Evolutionary conservation across 64 coral and sea anemone genomes (phyloP), one percentile per base, ranked within the genome.

Genomic region (Porites australiensis): DNA sequence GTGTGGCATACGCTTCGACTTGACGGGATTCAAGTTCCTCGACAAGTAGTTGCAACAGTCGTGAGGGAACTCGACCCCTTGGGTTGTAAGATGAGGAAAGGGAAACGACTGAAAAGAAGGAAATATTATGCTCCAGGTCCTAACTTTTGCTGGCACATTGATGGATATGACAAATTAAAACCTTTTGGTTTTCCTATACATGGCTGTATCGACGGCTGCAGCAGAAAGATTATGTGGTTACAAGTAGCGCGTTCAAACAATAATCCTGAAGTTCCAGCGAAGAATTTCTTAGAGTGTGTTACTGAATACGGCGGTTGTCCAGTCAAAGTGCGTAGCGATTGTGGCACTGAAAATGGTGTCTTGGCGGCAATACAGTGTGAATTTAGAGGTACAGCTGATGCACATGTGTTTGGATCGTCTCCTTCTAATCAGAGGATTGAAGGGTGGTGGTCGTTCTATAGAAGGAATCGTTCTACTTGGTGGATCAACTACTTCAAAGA

Each of bases 11-110:
- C 87, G 9, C 75, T 89, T 27, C 23, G 73, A 9, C 62, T 89
- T 45, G 58, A 79, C 18, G 87, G 74, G 49, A 19, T 75, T 89
- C 87, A 89, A 89, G 87, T 89, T 76, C 87, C 74, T 89, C 54
- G 73, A 89, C 16, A 57, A 48, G 75, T 89, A 64, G 87, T 77
- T 48, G 87, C 72, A 78, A 72, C 44, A 64, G 44, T 89, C 23
- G 62, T 66, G 8, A 89, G 73, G 51, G 87, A 89, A 79, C 72
- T 89, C 58, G 74, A 89, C 57, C 87, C 87, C 11, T 73, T 77
- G 59, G 87, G 72, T 13, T 89, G 87, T 89, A 74, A 58, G 54
- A 37, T 50, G 72, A 89, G 87, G 61, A 89, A 59, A 62, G 50
- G 52, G 8, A 76, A 79, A 64, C 57, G 87, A 50, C 73, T 89